phyloP scores from a whole-genome alignment of 1,140 invertebrate species.

The Zelostemma sp. region DNA sequence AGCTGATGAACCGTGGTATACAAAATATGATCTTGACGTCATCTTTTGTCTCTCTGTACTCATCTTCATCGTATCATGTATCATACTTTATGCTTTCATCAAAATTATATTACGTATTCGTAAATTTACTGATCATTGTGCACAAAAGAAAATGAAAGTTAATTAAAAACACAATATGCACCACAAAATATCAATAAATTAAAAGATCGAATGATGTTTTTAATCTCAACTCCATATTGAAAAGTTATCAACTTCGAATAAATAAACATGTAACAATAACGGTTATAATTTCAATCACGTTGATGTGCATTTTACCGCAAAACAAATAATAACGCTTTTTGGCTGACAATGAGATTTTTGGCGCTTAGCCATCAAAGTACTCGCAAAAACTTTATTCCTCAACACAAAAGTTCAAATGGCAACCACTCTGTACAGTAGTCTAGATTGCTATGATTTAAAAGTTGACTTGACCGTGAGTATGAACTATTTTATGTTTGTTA shows the following conservation, averaged over 20 bases:
- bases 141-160: background rate
- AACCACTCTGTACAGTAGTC: slow-evolving; percentile 13
- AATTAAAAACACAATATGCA: background rate
- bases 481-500: slow-evolving; percentile 22
- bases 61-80: slow-evolving; percentile 11
- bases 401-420: slow-evolving; percentile 33
- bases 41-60: slow-evolving; percentile 36
- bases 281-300: background rate
- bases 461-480: slow-evolving; percentile 18
- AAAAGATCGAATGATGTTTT: too few species aligned
- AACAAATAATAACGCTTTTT: slow-evolving; percentile 29
- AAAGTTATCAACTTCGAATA: background rate
- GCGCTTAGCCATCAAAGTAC: slow-evolving; percentile 28
- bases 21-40: slow-evolving; percentile 53
- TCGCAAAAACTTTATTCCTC: slow-evolving; percentile 33
- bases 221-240: too few species aligned
- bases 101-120: background rate
- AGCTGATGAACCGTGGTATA: slow-evolving; percentile 60
- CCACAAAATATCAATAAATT: background rate
- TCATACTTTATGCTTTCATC: background rate
- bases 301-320: background rate
- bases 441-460: slow-evolving; percentile 33
- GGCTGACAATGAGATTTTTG: slow-evolving; percentile 30
- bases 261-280: background rate
- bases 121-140: background rate